Evolutionary conservation across 2,797 vertebrate genomes (phyloP).

Genomic region (Danio kyathit): DNA sequence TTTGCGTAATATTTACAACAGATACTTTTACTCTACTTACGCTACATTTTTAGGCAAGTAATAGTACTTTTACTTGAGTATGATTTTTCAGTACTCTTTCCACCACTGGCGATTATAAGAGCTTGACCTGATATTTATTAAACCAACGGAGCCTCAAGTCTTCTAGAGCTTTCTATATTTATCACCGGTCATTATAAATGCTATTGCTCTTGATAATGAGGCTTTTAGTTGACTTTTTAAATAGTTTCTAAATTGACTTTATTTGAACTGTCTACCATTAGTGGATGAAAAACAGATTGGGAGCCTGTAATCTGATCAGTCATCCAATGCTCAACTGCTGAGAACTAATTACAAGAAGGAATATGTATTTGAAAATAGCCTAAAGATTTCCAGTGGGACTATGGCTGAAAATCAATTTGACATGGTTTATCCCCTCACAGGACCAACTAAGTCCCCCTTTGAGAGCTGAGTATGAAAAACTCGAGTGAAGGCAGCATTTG

Average conservation of each 20-base stretch:
- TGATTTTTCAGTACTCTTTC: too few species aligned
- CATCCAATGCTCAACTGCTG: slow-evolving; percentile 7
- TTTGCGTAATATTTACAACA: too few species aligned
- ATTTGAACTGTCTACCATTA: slow-evolving; percentile 15
- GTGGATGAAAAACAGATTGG: slow-evolving; percentile 27
- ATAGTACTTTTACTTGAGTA: too few species aligned
- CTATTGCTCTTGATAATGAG: slow-evolving; percentile 29
- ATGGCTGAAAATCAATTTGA: slow-evolving; percentile 39
- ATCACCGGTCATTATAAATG: slow-evolving; percentile 24
- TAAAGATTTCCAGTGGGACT: slow-evolving; percentile 27
- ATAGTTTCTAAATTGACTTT: slow-evolving; percentile 33
- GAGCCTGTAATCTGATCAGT: slow-evolving; percentile 29
- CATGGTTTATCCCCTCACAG: slow-evolving; percentile 32
- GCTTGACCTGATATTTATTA: slow-evolving; percentile 2
- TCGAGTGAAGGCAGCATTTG: not conserved
- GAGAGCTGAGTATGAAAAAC: not conserved
- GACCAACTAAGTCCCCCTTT: not conserved
- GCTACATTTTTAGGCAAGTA: too few species aligned
- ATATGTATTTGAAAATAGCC: slow-evolving; percentile 44
- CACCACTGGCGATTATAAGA: not conserved
- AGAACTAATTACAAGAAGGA: slow-evolving; percentile 42
- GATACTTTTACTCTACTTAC: too few species aligned
- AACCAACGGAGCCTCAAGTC: not conserved
- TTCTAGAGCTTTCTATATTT: slow-evolving; percentile 26
- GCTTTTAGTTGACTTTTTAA: slow-evolving; percentile 40